phyloP scores from a whole-genome alignment of 2,113 vertebrate species.

The Symphodus melops region DNA sequence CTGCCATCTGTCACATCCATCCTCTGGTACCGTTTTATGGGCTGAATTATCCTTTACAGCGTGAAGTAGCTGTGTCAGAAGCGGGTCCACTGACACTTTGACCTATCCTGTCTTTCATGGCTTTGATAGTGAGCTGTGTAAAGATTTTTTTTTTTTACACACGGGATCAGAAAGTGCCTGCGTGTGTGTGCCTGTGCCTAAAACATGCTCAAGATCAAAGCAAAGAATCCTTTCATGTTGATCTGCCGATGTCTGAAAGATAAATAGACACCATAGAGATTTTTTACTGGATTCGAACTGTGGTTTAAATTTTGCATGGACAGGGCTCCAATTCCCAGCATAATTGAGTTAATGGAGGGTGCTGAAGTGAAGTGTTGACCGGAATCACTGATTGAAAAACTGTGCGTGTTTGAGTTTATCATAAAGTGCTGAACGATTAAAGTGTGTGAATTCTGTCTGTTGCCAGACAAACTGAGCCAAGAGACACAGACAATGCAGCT shows the following conservation, averaged over 20 bases:
- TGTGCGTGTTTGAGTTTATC: not conserved
- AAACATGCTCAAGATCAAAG: constrained; percentile 58
- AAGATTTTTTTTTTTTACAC: constrained; percentile 40
- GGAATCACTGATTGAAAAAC: constrained; percentile 5
- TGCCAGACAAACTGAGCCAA: constrained; percentile 25
- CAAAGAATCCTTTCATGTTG: constrained; percentile 46
- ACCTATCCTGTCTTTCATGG: constrained; percentile 39
- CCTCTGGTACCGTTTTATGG: constrained; percentile 12
- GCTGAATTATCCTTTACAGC: constrained; percentile 29
- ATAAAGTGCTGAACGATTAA: constrained; percentile 13
- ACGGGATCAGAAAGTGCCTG: not conserved
- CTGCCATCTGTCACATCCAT: constrained; percentile 42
- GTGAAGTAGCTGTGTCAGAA: constrained; percentile 23
- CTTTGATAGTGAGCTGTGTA: constrained; percentile 44
- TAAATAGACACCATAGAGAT: constrained; percentile 27
- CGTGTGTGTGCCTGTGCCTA: not conserved
- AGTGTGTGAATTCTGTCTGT: constrained; percentile 18
- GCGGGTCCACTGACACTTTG: constrained; percentile 20
- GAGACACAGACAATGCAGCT: not conserved
- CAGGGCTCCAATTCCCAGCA: not conserved
- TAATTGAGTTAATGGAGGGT: constrained; percentile 36
- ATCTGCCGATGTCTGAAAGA: constrained; percentile 57
- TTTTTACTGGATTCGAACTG: not conserved
- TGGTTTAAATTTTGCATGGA: not conserved
- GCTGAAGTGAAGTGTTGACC: constrained; percentile 17